phyloP scores from a whole-genome alignment of 2,113 vertebrate species.

The Lipotes vexillifer region DNA sequence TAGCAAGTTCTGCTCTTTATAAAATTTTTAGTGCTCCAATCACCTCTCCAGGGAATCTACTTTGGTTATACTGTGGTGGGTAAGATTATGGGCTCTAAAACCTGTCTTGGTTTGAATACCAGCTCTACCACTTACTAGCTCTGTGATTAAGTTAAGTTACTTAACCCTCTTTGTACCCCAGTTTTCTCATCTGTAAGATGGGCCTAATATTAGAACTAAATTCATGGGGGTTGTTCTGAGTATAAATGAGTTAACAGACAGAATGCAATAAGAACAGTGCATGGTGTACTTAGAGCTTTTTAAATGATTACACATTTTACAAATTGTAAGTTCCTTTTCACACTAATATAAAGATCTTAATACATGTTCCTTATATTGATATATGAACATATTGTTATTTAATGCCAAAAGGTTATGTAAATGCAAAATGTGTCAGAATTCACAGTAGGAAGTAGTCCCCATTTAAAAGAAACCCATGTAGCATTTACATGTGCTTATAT shows the following conservation, averaged over 20 bases:
- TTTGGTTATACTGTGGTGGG: neutral
- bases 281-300: neutral
- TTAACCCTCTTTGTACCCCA: neutral
- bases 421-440: neutral
- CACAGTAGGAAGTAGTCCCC: neutral
- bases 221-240: neutral
- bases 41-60: neutral
- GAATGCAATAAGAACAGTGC: neutral
- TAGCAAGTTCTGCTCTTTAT: constrained; percentile 27
- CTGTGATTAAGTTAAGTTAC: neutral
- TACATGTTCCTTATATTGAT: neutral
- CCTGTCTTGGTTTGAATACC: constrained; percentile 3
- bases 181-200: neutral
- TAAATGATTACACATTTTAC: neutral
- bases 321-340: constrained; percentile 26
- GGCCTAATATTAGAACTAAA: neutral
- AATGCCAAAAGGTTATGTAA: constrained; percentile 30
- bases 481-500: neutral
- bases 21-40: neutral
- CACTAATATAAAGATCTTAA: neutral
- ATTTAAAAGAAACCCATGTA: constrained; percentile 32
- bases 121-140: neutral
- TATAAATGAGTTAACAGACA: neutral
- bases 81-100: neutral
- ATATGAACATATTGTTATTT: constrained; percentile 6